A percentile compares a stretch with the other conserved stretches of the same genome.
These are phyloP conservation scores for Apogon talboti DNA, from an alignment of 2,797 vertebrate genomes.

Conservation along the genomic window DNA sequence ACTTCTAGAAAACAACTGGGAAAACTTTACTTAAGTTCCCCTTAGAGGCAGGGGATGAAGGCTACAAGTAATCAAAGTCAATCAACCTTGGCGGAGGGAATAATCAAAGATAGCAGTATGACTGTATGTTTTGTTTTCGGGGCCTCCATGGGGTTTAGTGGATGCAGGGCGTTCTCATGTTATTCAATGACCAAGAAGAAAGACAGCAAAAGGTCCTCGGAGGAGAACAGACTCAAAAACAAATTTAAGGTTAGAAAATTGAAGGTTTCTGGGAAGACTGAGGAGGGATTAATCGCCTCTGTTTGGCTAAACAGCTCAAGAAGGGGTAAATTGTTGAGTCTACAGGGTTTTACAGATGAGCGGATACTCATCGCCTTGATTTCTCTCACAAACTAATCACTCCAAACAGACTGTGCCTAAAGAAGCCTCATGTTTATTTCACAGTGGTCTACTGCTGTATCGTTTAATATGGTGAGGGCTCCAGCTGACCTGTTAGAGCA, in stretches of 20 bases:
- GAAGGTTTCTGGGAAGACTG: constrained; percentile 35
- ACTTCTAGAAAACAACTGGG: constrained; percentile 31
- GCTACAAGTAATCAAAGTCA: constrained; percentile 25
- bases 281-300: constrained; percentile 49
- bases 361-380: constrained; percentile 44
- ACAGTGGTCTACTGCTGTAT: constrained; percentile 10
- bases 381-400: constrained; percentile 58
- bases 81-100: constrained; percentile 23
- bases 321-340: constrained; percentile 50
- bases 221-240: constrained; percentile 29
- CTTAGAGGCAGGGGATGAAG: constrained; percentile 16
- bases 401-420: constrained; percentile 29
- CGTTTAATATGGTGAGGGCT: constrained; percentile 39
- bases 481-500: constrained; percentile 45
- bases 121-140: constrained; percentile 16
- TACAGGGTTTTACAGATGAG: constrained; percentile 55
- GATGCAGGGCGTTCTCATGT: constrained; percentile 18
- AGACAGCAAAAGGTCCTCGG: constrained; percentile 15
- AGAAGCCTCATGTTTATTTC: constrained; percentile 31
- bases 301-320: constrained; percentile 51
- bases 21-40: constrained; percentile 36
- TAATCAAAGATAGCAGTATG: constrained; percentile 34
- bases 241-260: constrained; percentile 41
- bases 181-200: constrained; percentile 37
- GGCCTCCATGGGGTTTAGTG: constrained; percentile 26